phyloP scores from a whole-genome alignment of 2,888 invertebrate genomes.

The Volucella bombylans region DNA sequence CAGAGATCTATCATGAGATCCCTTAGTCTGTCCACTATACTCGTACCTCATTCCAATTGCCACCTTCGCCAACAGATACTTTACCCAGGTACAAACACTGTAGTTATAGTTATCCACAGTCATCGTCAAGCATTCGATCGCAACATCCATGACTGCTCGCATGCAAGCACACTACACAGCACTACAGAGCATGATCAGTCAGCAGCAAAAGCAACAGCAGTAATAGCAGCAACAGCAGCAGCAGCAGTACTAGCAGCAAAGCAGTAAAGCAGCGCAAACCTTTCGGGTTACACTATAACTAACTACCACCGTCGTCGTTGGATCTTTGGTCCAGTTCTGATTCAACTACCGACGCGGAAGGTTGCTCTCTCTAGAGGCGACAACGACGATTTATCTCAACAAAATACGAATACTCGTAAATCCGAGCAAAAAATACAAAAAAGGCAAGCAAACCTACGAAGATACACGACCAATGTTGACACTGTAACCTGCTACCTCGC shows the following conservation, averaged over 20 bases:
- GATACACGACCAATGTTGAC: conserved; percentile 62
- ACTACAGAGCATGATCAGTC: conserved; percentile 16
- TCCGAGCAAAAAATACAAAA: not conserved
- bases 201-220: conserved; percentile 4
- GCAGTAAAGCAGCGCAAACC: conserved; percentile 42
- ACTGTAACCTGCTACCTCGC: conserved; percentile 67
- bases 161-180: conserved; percentile 44
- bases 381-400: conserved; percentile 10
- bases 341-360: conserved; percentile 74
- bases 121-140: conserved; percentile 13
- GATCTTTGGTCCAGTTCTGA: conserved; percentile 73
- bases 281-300: conserved; percentile 54
- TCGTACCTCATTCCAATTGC: conserved; percentile 31
- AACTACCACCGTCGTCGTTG: conserved; percentile 65
- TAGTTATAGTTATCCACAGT: conserved; percentile 3
- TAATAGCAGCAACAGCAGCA: not conserved
- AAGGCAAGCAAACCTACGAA: conserved; percentile 27
- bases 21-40: conserved; percentile 55
- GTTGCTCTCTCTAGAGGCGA: conserved; percentile 67
- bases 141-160: conserved; percentile 48
- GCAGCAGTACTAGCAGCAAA: conserved; percentile 37
- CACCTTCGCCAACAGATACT: conserved; percentile 44
- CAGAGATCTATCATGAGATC: conserved; percentile 51
- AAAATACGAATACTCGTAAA: conserved; percentile 11
- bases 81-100: conserved; percentile 27